Base-by-base conservation (phyloP, 2,113 vertebrate species). In the Psammodynastes pulverulentus region DNA sequence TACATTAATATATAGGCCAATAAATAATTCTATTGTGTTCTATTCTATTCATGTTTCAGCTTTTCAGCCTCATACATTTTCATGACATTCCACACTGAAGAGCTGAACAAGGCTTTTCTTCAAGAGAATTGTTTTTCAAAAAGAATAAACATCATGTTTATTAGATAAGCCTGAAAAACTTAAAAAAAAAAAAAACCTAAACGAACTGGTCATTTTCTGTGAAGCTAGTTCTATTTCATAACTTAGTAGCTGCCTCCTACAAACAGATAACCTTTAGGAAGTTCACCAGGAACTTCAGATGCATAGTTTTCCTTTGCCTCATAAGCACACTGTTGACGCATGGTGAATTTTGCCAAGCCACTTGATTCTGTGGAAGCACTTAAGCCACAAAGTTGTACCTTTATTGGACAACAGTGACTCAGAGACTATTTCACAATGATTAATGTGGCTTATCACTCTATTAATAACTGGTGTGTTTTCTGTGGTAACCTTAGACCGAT, bases 211-310 rank as follows among this genome's bases (percentile, higher is more conserved):
- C 21, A 46, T 88, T n/a, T 17, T 92, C 39, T 45, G 21, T 46
- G 13, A 84, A 53, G 24, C 48, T 24, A 43, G 48, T 54, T 9
- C 67, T 26, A 26, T 84, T 92, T 89, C 87, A 85, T 84, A 49
- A 84, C 87, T 58, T n/a, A 53, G 34, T 48, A 26, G 29, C 26
- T 89, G 49, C 58, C 72, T 89, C 51, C 72, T 39, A 29, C 43
- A 56, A 89, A 89, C 91, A 85, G 52, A 89, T 89, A 88, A 58
- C 48, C 84, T 92, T 84, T 53, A 92, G 87, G 91, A 92, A 92
- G 87, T 56, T 92, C 51, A 92, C 67, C 54, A 48, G 56, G 58
- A 62, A 62, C 67, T 49, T 89, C 56, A 7, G 15, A 58, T 19
- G 15, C 29, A 1, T 52, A 48, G 72, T n/a, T n/a, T 89, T 85